These are phyloP conservation scores for Cerastoderma edule DNA, from an alignment of 2,888 invertebrate species.

Conservation along the genomic window DNA sequence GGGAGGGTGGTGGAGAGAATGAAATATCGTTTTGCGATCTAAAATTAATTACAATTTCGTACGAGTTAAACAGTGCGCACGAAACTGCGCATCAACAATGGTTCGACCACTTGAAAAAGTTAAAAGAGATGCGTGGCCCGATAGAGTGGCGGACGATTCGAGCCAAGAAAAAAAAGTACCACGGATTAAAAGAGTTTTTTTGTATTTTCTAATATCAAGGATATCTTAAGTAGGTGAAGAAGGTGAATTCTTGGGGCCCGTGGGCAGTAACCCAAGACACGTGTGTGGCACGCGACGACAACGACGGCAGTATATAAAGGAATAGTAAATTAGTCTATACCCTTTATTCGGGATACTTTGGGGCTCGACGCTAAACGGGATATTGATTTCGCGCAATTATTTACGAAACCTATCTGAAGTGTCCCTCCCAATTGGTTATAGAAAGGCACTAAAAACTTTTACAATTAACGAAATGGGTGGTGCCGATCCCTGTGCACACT, in stretches of 20 bases:
- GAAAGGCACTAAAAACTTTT: slow-evolving; percentile 25
- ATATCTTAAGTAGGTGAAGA: slow-evolving; percentile 21
- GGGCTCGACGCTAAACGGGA: neutral
- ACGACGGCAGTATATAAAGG: slow-evolving; percentile 25
- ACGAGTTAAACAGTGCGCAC: slow-evolving; percentile 19
- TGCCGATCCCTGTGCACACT: too few relatives aligned
- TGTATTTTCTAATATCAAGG: slow-evolving; percentile 3
- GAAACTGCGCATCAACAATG: slow-evolving; percentile 18
- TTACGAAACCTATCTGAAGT: slow-evolving; percentile 15
- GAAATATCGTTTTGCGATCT: slow-evolving; percentile 16
- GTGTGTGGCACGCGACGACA: slow-evolving; percentile 22
- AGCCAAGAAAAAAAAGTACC: slow-evolving; percentile 22
- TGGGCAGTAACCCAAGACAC: slow-evolving; percentile 14
- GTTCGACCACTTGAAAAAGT: slow-evolving; percentile 14
- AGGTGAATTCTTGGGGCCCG: slow-evolving; percentile 4
- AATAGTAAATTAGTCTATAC: slow-evolving; percentile 27
- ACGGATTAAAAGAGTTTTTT: slow-evolving; percentile 4
- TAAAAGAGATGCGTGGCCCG: slow-evolving; percentile 24
- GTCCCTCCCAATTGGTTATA: slow-evolving; percentile 21
- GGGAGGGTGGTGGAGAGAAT: too few relatives aligned
- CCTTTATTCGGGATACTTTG: slow-evolving; percentile 9
- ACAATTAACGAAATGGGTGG: slow-evolving; percentile 8
- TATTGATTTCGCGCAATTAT: neutral
- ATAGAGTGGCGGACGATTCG: slow-evolving; percentile 12
- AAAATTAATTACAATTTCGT: slow-evolving; percentile 20